Evolutionary conservation across 2,113 vertebrate species (phyloP).

Genomic region (Panthera tigris): DNA sequence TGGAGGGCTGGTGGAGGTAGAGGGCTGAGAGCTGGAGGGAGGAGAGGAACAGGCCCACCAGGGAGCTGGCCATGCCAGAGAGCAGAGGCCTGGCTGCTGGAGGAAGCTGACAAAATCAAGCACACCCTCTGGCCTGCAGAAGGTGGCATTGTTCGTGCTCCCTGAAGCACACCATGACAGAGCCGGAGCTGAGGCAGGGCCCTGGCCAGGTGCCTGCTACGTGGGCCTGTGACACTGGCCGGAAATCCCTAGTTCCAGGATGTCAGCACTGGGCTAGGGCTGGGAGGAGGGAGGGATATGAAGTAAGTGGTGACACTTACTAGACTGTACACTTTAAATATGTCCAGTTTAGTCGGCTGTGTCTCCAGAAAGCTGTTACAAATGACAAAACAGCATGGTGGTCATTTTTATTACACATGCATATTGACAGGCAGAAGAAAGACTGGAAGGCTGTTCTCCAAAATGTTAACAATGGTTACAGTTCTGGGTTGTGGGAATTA

Average conservation of each 20-base stretch:
- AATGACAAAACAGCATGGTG: neutral
- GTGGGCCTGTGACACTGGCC: neutral
- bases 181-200: neutral
- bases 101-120: neutral
- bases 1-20: neutral
- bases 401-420: neutral
- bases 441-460: neutral
- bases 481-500: neutral
- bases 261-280: neutral
- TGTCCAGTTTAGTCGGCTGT: neutral
- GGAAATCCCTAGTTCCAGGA: neutral
- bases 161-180: neutral
- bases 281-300: neutral
- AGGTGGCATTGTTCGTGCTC: neutral
- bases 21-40: neutral
- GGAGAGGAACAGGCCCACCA: too few species aligned
- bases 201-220: neutral
- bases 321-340: neutral
- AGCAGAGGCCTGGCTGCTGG: neutral
- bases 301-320: neutral
- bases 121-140: neutral
- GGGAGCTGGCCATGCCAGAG: neutral
- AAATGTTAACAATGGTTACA: neutral
- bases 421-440: neutral
- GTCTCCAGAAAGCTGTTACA: neutral